Base-by-base conservation (phyloP, 2,113 vertebrate species). In the Pseudolaguvia tuberculata region DNA sequence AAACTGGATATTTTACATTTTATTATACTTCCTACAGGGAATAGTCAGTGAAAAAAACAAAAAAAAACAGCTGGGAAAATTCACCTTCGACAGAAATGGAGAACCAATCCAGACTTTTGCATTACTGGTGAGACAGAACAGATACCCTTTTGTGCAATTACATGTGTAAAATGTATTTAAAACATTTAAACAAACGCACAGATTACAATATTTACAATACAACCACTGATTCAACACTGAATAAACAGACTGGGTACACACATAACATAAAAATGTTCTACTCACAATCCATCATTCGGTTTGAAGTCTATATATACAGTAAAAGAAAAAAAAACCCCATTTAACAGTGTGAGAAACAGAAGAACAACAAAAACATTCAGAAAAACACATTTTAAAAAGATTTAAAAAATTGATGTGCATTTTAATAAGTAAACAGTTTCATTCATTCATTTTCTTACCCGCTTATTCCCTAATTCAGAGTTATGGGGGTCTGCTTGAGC, bases 51-150 rank as follows among this genome's bases (percentile, higher is more conserved):
- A 27, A 5, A 17, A 29, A 27, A 21, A 39, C 17, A 55, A 48
- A 27, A 53, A 14, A 14, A n/a, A 47, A 23, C n/a, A 17, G 5
- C 27, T 69, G 17, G 65, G 63, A 18, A 35, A 12, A 9, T 76
- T 69, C 20, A 56, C 39, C 13, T 76, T 35, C n/a, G n/a, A 69
- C 27, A 21, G 21, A 13, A 20, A 69, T 12, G 55, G 45, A 47
- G 74, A 75, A 47, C 7, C 63, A 2, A 31, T 67, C 21, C 73
- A 75, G 62, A 75, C 73, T 5, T 75, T 75, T 11, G 1, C 68
- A 57, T 11, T 58, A 1, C 52, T 13, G 6, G 73, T 75, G 29
- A 47, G 53, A 47, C 20, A 42, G 1, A 74, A 63, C 8, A 21
- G 2, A 18, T 53, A n/a, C 31, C 6, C 6, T 35, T 35, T 42